Evolutionary conservation across 2,797 vertebrate species (phyloP).

Genomic region (Mormyrus proboscirostris): DNA sequence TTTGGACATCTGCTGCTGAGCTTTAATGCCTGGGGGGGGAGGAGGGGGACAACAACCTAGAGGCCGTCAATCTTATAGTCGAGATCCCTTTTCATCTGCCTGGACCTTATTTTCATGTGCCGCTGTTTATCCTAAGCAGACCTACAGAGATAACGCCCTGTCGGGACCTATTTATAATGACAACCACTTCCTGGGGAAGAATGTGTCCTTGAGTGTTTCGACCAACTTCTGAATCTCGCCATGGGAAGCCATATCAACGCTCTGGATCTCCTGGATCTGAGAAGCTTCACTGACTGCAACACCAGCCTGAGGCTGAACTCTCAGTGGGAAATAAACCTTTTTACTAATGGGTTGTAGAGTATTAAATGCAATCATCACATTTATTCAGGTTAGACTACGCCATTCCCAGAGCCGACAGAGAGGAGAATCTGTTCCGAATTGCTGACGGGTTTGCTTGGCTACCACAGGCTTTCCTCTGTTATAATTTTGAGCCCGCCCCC

Average conservation of each 20-base stretch:
- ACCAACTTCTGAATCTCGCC: background rate
- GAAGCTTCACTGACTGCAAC: background rate
- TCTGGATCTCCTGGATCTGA: background rate
- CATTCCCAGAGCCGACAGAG: background rate
- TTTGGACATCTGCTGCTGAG: conserved; percentile 17
- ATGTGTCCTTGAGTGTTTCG: background rate
- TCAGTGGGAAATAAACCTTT: background rate
- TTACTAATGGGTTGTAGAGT: background rate
- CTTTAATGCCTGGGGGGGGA: background rate
- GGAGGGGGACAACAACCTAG: background rate
- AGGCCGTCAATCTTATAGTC: background rate
- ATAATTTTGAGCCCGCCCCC: background rate
- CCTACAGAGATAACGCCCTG: background rate
- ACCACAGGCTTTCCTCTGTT: background rate
- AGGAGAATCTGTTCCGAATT: background rate
- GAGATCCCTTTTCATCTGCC: background rate
- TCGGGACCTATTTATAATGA: background rate
- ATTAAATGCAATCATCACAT: background rate
- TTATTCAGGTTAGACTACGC: background rate
- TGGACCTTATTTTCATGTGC: background rate
- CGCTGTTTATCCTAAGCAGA: background rate
- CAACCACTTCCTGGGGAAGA: background rate
- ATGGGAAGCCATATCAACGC: background rate
- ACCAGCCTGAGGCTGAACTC: background rate
- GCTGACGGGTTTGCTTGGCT: background rate